phyloP scores from a whole-genome alignment of 2,888 invertebrate species.

The Drosophila anceps region DNA sequence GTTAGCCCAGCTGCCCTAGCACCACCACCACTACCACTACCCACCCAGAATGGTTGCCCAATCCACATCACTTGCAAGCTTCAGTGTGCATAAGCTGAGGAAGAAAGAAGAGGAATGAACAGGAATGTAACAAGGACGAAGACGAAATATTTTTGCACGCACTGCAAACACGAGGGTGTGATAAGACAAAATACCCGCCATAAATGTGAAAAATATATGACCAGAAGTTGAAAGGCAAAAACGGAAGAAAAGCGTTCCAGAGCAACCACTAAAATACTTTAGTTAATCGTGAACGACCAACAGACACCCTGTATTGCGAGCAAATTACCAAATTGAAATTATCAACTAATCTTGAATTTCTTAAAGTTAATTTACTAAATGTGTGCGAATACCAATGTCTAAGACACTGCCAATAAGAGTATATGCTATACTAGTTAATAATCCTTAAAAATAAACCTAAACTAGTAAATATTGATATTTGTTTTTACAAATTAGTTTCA shows the following conservation, averaged over 20 bases:
- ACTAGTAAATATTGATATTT: background rate
- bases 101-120: conserved; percentile 20
- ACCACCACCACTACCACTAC: conserved; percentile 32
- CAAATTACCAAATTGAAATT: too few relatives aligned
- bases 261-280: conserved; percentile 11
- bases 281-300: background rate
- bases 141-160: conserved; percentile 74
- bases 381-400: background rate
- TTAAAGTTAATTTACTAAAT: too few relatives aligned
- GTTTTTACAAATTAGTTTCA: background rate
- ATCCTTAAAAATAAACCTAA: background rate
- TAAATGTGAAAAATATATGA: conserved; percentile 84
- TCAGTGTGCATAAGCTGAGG: conserved; percentile 34
- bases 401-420: background rate
- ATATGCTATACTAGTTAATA: background rate
- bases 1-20: conserved; percentile 55
- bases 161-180: conserved; percentile 81
- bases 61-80: conserved; percentile 19
- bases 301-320: background rate
- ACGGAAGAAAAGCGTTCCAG: conserved; percentile 49
- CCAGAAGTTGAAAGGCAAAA: conserved; percentile 74
- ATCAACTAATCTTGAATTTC: too few relatives aligned
- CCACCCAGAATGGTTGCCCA: conserved; percentile 14
- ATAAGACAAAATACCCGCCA: conserved; percentile 83
- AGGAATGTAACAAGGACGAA: conserved; percentile 25